These are phyloP conservation scores for Lycophotia porphyrea DNA, from an alignment of 2,888 invertebrate genomes.

Conservation along the genomic window DNA sequence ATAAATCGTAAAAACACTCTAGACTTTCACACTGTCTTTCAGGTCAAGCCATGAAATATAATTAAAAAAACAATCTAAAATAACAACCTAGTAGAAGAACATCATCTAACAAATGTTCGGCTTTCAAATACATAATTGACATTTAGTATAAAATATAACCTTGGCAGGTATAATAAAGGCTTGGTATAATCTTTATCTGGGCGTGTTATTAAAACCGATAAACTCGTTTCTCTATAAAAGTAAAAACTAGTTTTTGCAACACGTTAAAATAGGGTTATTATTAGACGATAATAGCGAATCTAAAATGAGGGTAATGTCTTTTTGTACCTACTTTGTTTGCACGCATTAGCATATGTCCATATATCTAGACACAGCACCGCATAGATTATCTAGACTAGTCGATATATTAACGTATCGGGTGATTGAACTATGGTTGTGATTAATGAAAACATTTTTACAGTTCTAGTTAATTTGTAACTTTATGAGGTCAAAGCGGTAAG, in stretches of 20 bases:
- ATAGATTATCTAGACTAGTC: neutral
- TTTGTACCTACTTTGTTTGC: neutral
- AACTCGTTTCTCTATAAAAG: slow-evolving; percentile 19
- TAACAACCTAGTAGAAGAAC: neutral
- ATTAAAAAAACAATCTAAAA: neutral
- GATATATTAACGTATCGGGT: neutral
- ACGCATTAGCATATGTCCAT: neutral
- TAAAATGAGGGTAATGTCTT: slow-evolving; percentile 22
- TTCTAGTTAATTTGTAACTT: neutral
- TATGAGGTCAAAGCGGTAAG: neutral
- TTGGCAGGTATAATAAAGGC: too few species aligned
- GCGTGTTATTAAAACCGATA: slow-evolving; percentile 20
- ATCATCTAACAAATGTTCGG: neutral
- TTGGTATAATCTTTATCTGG: too few species aligned
- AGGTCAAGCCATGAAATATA: neutral
- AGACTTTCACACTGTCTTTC: slow-evolving; percentile 10
- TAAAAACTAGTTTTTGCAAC: slow-evolving; percentile 34
- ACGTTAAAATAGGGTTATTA: slow-evolving; percentile 5
- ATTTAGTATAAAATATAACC: slow-evolving; percentile 13
- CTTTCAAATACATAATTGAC: slow-evolving; percentile 8
- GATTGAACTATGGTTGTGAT: neutral
- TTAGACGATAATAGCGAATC: slow-evolving; percentile 11
- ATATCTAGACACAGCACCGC: neutral
- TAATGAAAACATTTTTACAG: neutral
- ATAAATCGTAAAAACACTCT: neutral